phyloP scores from a whole-genome alignment of 2,113 vertebrate species.

The Heterotilapia buettikoferi region DNA sequence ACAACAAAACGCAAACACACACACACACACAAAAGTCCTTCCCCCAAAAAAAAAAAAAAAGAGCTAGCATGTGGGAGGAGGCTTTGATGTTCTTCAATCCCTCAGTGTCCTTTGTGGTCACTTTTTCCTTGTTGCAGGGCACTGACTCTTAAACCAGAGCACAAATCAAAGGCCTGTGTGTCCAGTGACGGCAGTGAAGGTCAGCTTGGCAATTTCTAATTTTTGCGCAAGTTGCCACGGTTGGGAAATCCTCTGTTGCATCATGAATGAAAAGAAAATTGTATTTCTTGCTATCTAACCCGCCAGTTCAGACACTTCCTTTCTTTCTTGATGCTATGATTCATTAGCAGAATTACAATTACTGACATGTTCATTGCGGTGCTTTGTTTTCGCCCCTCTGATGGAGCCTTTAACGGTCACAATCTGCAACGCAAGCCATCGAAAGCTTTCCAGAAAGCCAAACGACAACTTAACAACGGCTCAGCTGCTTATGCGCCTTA shows the following conservation, averaged over 20 bases:
- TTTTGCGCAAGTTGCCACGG: not conserved
- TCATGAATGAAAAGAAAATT: not conserved
- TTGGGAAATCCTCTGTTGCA: not conserved
- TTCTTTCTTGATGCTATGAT: not conserved
- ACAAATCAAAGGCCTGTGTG: conserved; percentile 39
- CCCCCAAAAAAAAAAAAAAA: not conserved
- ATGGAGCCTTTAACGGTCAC: not conserved
- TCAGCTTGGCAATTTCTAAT: not conserved
- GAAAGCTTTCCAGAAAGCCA: not conserved
- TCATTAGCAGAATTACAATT: not conserved
- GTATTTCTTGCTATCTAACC: not conserved
- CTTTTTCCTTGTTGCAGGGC: conserved; percentile 41
- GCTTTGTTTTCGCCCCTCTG: not conserved
- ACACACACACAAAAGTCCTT: not conserved
- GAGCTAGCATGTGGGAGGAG: not conserved
- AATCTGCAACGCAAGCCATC: not conserved
- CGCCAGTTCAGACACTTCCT: not conserved
- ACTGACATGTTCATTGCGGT: not conserved
- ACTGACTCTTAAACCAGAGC: conserved; percentile 15
- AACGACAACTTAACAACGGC: conserved; percentile 17
- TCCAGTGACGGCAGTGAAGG: conserved; percentile 16
- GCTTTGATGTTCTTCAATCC: conserved; percentile 51
- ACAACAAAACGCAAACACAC: not conserved
- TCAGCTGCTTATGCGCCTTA: conserved; percentile 37
- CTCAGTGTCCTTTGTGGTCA: conserved; percentile 35